These are phyloP conservation scores for Sminthurides aquaticus DNA, from an alignment of 2,888 invertebrate genomes.

Conservation along the genomic window DNA sequence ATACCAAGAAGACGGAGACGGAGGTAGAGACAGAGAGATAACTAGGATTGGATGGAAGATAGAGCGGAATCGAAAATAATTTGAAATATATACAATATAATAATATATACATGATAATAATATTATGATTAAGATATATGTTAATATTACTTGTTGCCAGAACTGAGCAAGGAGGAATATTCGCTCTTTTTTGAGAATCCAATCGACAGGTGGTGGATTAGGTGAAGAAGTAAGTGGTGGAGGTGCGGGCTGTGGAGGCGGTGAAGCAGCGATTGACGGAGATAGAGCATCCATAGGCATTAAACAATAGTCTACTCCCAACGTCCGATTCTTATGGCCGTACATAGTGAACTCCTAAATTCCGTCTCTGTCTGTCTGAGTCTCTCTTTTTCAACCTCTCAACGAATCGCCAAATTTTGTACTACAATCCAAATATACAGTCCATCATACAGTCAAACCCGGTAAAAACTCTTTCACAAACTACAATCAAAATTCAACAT, in stretches of 20 bases:
- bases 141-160: conserved; percentile 83
- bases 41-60: too few species aligned
- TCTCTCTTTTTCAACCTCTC: conserved; percentile 8
- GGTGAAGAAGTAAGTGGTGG: conserved; percentile 27
- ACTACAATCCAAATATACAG: background rate
- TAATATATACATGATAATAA: too few species aligned
- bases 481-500: too few species aligned
- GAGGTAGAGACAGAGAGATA: too few species aligned
- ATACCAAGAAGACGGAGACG: too few species aligned
- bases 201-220: conserved; percentile 64
- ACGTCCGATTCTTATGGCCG: conserved; percentile 42
- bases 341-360: conserved; percentile 34
- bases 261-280: conserved; percentile 37
- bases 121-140: conserved; percentile 12
- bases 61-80: too few species aligned
- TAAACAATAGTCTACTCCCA: conserved; percentile 41
- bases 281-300: conserved; percentile 41
- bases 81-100: too few species aligned
- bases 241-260: conserved; percentile 37
- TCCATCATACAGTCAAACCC: background rate
- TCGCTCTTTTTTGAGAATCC: conserved; percentile 91
- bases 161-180: conserved; percentile 89
- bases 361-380: conserved; percentile 10
- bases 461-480: too few species aligned
- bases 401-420: background rate